Percentiles rank a stretch among this genome's conserved stretches.
These are phyloP conservation scores for Epicampocera succincta DNA, from an alignment of 2,888 invertebrate genomes.

Conservation along the genomic window DNA sequence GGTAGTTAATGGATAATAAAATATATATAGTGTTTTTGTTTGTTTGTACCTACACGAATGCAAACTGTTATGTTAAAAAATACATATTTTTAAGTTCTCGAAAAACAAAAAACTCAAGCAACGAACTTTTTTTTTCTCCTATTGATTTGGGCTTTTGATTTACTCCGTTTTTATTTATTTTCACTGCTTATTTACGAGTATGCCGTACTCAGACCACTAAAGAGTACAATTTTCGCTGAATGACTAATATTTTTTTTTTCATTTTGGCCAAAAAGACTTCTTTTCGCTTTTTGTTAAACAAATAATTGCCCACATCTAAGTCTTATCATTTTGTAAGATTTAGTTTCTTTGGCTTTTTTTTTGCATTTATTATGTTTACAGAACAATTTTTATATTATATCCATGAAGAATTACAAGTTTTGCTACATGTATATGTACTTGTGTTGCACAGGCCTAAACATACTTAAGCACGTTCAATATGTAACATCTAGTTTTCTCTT, in stretches of 20 bases:
- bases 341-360: constrained; percentile 34
- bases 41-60: too few species aligned
- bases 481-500: constrained; percentile 62
- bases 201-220: constrained; percentile 8
- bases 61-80: too few species aligned
- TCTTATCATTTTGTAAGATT: constrained; percentile 65
- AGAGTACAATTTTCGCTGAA: constrained; percentile 19
- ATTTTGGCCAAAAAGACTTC: constrained; percentile 10
- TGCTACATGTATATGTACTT: constrained; percentile 57
- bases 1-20: too few species aligned
- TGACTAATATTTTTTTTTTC: constrained; percentile 28
- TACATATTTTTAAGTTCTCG: too few species aligned
- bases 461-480: neutral
- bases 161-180: constrained; percentile 1
- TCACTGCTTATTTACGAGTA: neutral
- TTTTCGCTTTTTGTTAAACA: constrained; percentile 28
- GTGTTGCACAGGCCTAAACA: constrained; percentile 23
- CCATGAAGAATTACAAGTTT: constrained; percentile 68
- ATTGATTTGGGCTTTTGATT: neutral
- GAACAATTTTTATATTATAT: constrained; percentile 52
- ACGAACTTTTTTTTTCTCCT: neutral
- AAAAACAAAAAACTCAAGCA: constrained; percentile 34
- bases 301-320: constrained; percentile 64
- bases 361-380: constrained; percentile 15
- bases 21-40: too few species aligned